Evolutionary conservation across 1,140 invertebrate species (phyloP), one percentile per base, ranked within the genome.

Genomic region (Danaus plexippus): DNA sequence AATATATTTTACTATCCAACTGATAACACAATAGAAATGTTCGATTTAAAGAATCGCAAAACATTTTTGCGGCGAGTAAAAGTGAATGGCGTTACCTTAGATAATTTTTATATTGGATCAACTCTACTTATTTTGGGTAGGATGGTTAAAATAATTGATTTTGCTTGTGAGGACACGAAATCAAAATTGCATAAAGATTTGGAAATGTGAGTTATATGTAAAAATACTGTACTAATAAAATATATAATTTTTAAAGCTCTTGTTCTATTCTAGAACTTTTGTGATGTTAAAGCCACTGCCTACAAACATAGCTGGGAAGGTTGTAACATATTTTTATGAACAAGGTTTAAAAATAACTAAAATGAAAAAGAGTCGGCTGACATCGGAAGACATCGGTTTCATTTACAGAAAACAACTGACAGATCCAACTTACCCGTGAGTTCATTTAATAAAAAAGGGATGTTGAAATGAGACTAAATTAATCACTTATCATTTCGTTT

Each of bases 11-110:
- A 90, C 82, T 95, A 92, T 87, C 90, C 90, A 11, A 85, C 82
- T 40, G 94, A 96, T 76, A 90, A 91, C 58, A 91, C 92, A 9
- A 87, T 95, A 43, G 94, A 96, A 89, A 81, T 96, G 94, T 95
- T 90, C 87, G 95, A 96, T 77, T 75, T 94, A 47, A 92, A 92
- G 69, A 92, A 89, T 57, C 89, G 90, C 50, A 91, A 92, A 77
- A 90, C 89, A 1, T 97, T 97, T 85, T 79, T 97, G 46, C 91
- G 91, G 66, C 88, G 94, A 66, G 92, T 91, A 6, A 91, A 91
- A 84, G 91, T 92, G 41, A 90, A 92, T 50, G 91, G 90, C 41
- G 74, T 96, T 11, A 83, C 86, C 10, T 75, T 91, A 12, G 89
- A 90, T 22, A 92, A 93, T 81, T 90, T 97, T 70, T 95, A 92